Base-by-base conservation (phyloP, 1,140 invertebrate species). In the Philopotamus ludificatus region DNA sequence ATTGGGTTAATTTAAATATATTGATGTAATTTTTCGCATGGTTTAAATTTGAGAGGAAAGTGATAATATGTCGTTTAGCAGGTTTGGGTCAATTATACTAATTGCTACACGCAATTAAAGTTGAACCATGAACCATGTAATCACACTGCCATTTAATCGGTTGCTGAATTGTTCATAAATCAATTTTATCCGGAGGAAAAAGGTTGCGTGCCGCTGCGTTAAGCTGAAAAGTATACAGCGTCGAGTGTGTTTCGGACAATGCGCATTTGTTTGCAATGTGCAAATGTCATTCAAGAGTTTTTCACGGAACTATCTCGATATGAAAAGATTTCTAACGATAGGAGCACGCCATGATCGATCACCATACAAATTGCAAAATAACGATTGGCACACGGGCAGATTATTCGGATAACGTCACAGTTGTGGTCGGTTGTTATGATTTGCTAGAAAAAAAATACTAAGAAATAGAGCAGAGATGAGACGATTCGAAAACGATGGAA, bases 191-290 rank as follows among this genome's bases (percentile, higher is more conserved):
- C n/a, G 28, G 28, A 34, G 12, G 28, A 34, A 34, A 15, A 22
- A 44, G 22, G 34, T 60, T 60, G 57, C 23, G 26, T 4, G 28
- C 26, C 18, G 9, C 57, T 60, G 59, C 9, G 22, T 62, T 65
- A 61, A 69, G 63, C 63, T 51, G 42, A 59, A 69, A 55, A 61
- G 51, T 53, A 69, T 58, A 69, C 34, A 69, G 9, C 21, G 58
- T 69, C 59, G 67, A 69, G 67, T 69, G 67, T 55, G 53, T 47
- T 65, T 65, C 53, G 41, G 34, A 68, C 67, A 68, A 68, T 57
- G 53, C 50, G 57, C 20, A 42, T 44, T 60, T 65, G 64, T 68
- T 68, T 68, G 67, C 51, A 42, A 49, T 41, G 67, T 16, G 58
- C 67, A 61, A 68, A 68, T 68, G 55, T 61, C 66, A 63, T 55